These are phyloP conservation scores for Cosmia trapezina DNA, from an alignment of 2,888 invertebrate species.

Conservation along the genomic window DNA sequence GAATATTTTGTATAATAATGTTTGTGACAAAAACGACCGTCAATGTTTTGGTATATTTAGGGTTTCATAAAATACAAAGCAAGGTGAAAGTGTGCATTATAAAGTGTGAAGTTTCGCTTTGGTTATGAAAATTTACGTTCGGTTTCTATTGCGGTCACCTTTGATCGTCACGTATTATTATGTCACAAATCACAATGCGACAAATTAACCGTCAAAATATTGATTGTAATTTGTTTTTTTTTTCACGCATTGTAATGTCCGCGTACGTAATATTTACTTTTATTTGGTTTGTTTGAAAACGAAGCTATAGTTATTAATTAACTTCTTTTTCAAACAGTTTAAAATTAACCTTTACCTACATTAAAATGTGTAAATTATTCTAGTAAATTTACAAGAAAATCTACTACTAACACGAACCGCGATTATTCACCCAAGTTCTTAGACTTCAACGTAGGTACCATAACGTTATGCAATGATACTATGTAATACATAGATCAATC, in stretches of 20 bases:
- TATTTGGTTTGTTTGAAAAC: not conserved
- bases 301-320: not conserved
- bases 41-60: slow-evolving; percentile 12
- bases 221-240: slow-evolving; percentile 24
- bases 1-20: too few relatives aligned
- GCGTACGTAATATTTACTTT: not conserved
- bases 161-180: slow-evolving; percentile 20
- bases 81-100: slow-evolving; percentile 37
- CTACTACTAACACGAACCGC: not conserved
- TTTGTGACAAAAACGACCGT: slow-evolving; percentile 2
- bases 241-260: not conserved
- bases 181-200: slow-evolving; percentile 9
- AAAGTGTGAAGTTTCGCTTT: slow-evolving; percentile 2
- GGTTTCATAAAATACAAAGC: slow-evolving; percentile 3
- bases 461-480: slow-evolving; percentile 54
- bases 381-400: slow-evolving; percentile 2
- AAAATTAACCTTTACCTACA: not conserved
- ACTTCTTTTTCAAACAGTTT: not conserved
- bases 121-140: not conserved
- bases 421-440: slow-evolving; percentile 31
- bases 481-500: slow-evolving; percentile 44
- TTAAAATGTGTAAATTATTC: not conserved
- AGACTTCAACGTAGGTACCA: too few relatives aligned
- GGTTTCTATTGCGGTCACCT: slow-evolving; percentile 25
- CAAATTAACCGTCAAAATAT: slow-evolving; percentile 34